Evolutionary conservation across 2,888 invertebrate genomes (phyloP).

Genomic region (Glyphotaelius pellucidus): DNA sequence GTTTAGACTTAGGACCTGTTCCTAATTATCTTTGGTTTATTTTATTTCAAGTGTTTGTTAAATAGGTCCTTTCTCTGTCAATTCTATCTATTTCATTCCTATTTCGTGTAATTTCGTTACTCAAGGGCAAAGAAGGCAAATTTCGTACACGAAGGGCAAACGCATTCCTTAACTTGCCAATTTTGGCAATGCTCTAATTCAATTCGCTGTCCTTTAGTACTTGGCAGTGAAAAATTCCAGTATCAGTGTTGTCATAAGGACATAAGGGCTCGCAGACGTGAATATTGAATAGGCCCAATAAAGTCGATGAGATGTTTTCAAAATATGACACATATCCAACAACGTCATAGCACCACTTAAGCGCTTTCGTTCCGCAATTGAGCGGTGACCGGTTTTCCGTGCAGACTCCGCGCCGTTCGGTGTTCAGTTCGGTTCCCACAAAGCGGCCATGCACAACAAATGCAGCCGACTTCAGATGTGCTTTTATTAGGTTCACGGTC

Average conservation of each 20-base stretch:
- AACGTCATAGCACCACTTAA: slow-evolving; percentile 26
- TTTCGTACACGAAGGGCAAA: too few species aligned
- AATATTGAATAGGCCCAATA: not conserved
- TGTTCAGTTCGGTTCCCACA: slow-evolving; percentile 52
- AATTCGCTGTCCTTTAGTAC: not conserved
- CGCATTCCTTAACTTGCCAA: too few species aligned
- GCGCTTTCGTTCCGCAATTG: slow-evolving; percentile 42
- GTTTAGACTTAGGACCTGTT: too few species aligned
- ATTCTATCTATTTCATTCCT: not conserved
- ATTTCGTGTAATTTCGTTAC: not conserved
- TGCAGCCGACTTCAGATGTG: slow-evolving; percentile 40
- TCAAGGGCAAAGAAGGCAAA: too few species aligned
- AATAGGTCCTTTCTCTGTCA: not conserved
- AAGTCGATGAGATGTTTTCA: slow-evolving; percentile 36
- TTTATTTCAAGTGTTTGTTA: not conserved
- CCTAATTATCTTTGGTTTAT: too few species aligned
- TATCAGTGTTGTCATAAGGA: too few species aligned
- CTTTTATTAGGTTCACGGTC: slow-evolving; percentile 56
- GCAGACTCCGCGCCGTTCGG: not conserved
- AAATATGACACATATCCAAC: slow-evolving; percentile 34
- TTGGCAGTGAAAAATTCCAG: not conserved
- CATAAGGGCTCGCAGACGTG: not conserved
- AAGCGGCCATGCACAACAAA: not conserved
- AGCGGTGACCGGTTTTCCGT: slow-evolving; percentile 37
- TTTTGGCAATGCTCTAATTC: too few species aligned